Evolutionary conservation across 2,797 vertebrate genomes (phyloP), one percentile per base, ranked within the genome.

Genomic region (Carapus acus): DNA sequence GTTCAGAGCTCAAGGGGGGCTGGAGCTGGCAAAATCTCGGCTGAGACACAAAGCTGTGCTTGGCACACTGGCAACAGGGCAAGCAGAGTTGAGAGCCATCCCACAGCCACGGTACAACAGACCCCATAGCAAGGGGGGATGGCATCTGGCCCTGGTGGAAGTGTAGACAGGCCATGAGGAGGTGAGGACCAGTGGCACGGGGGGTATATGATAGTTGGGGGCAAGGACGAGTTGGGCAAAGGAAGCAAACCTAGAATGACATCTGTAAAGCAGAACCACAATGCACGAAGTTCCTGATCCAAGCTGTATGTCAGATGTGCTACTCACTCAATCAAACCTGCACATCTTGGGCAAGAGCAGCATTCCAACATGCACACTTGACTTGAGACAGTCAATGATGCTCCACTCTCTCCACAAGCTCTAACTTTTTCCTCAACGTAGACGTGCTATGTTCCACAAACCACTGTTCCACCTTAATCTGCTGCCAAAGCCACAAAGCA

Each of bases 41-140:
- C 23, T 56, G 40, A 44, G 53, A 16, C 53, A 51, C 33, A 57
- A 23, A 12, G 34, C 24, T 31, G 11, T 57, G 41, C 4, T 57
- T n/a, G 60, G 45, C 14, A 50, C 3, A 8, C 40, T 57, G 47
- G 48, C 54, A 11, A 14, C 14, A 2, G 27, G 42, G 16, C 23
- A 3, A 20, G 19, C 37, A 24, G 48, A 21, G 14, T 13, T 41
- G 8, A 43, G 49, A 19, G 21, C 14, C 45, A 48, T 40, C 18
- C 16, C 44, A 49, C 20, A 43, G 16, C 21, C 34, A n/a, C 7
- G 15, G 4, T 49, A 49, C 17, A 18, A 42, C 8, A 24, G 17
- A 22, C 13, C 22, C 38, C 24, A 43, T 6, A 27, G 37, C 24
- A 43, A 33, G 23, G 40, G 34, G 8, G 44, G 39, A n/a, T 5